Evolutionary conservation across 2,113 vertebrate species (phyloP).

Genomic region (Oryzias celebensis): DNA sequence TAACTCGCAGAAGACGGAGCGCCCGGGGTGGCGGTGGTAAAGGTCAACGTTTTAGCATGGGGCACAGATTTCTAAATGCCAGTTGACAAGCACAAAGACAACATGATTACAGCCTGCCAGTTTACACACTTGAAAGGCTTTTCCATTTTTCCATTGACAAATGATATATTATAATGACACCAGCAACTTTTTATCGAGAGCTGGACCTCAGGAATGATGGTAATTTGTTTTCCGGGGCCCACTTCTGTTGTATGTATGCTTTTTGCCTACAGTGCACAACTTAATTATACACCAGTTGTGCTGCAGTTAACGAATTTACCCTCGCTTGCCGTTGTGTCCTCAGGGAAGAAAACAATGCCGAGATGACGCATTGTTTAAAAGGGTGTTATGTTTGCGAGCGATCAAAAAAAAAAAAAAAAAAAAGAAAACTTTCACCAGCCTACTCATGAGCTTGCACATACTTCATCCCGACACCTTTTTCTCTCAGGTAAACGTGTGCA

Average conservation of each 20-base stretch:
- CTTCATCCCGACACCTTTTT: not conserved
- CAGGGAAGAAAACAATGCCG: constrained; percentile 37
- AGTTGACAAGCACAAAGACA: constrained; percentile 69
- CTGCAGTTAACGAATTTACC: constrained; percentile 71
- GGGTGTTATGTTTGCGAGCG: constrained; percentile 40
- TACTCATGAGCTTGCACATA: constrained; percentile 37
- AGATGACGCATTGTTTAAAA: constrained; percentile 60
- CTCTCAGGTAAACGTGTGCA: too few species aligned
- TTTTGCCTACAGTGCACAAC: constrained; percentile 60
- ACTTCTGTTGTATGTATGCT: constrained; percentile 36
- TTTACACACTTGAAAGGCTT: constrained; percentile 43
- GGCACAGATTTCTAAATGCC: constrained; percentile 71
- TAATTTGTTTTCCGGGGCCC: constrained; percentile 56
- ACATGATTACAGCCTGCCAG: constrained; percentile 57
- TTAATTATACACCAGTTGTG: constrained; percentile 65
- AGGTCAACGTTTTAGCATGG: constrained; percentile 69
- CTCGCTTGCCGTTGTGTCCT: constrained; percentile 56
- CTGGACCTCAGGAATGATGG: constrained; percentile 53
- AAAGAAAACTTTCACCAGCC: constrained; percentile 23
- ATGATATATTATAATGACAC: constrained; percentile 53
- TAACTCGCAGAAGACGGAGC: constrained; percentile 57
- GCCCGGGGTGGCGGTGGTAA: constrained; percentile 55
- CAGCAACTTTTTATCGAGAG: constrained; percentile 51
- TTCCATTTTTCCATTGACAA: constrained; percentile 57
- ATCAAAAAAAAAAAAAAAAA: constrained; percentile 56